Base-by-base conservation (phyloP, 2,113 vertebrate species). In the Hippotragus niger region DNA sequence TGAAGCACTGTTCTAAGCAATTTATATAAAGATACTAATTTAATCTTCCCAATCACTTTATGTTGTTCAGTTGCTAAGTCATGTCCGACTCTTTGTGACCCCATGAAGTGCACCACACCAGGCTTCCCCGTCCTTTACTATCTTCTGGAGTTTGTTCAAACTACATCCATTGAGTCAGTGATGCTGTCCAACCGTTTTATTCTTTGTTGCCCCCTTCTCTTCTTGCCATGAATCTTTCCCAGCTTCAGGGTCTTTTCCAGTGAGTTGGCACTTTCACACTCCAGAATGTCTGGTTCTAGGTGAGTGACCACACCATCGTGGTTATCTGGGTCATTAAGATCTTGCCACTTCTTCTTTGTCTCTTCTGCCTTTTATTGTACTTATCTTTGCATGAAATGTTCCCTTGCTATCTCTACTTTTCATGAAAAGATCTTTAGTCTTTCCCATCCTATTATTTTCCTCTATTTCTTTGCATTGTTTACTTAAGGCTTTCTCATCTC, bases 11-110 rank as follows among this genome's bases (percentile, higher is more conserved):
- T 57, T 74, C 33, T 89, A 95, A 97, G 33, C 21, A 81, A 53
- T 96, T 90, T 96, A 60, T 64, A 84, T 86, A 94, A 95, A 87
- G 86, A 19, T 82, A 23, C 21, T 92, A 53, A 96, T 90, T 90
- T 96, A 74, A 93, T 96, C 27, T 93, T 93, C 29, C 23, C 33
- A 90, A 3, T 78, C 52, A 93, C 11, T 92, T 95, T 92, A 78
- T 76, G 40, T 76, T 43, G 40, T 43, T 76, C 23, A 15, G 71
- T 76, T 43, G 23, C 71, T 43, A 76, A 76, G 71, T 43, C 12
- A 3, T 76, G 40, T 76, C 12, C 3, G 6, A 43, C 71, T 76
- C 40, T 43, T 27, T 43, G 71, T 43, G 23, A 76, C 71, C 40
- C 71, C 40, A 4, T 27, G 23, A 14, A 76, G 40, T 43, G 71